Evolutionary conservation across 2,888 invertebrate species (phyloP).

Genomic region (Erpobdella octoculata): DNA sequence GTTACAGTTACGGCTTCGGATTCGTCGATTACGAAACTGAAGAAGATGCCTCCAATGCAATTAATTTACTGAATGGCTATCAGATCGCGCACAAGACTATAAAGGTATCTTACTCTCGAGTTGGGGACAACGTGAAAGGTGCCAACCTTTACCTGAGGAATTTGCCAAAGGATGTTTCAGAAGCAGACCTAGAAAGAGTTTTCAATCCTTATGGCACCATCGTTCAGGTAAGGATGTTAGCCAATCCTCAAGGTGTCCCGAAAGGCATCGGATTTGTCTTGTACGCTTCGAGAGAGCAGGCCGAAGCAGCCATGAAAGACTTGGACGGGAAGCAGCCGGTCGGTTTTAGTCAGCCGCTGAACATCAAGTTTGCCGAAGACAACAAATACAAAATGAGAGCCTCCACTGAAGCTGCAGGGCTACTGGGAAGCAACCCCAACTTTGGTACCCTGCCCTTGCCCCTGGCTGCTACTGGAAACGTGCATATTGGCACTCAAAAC

Average conservation of each 20-base stretch:
- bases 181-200: conserved; percentile 72
- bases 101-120: conserved; percentile 76
- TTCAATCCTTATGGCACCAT: conserved; percentile 82
- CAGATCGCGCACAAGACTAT: conserved; percentile 81
- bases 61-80: conserved; percentile 76
- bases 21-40: conserved; percentile 82
- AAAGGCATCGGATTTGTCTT: conserved; percentile 78
- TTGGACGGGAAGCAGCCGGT: conserved; percentile 33
- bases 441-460: conserved; percentile 23
- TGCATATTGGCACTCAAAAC: too few relatives aligned
- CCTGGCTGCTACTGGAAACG: conserved; percentile 1
- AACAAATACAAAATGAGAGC: conserved; percentile 53
- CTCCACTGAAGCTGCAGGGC: conserved; percentile 21
- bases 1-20: conserved; percentile 91
- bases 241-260: conserved; percentile 77
- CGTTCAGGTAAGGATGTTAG: conserved; percentile 74
- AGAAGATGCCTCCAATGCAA: conserved; percentile 77
- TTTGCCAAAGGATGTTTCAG: conserved; percentile 61
- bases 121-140: conserved; percentile 83
- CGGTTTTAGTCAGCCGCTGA: conserved; percentile 61
- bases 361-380: conserved; percentile 77
- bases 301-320: conserved; percentile 32
- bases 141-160: conserved; percentile 89
- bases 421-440: conserved; percentile 2
- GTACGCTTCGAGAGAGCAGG: conserved; percentile 61